A percentile compares a stretch with the other conserved stretches of the same genome.
phyloP scores from a whole-genome alignment of 2,113 vertebrate genomes.

The Panurus biarmicus region DNA sequence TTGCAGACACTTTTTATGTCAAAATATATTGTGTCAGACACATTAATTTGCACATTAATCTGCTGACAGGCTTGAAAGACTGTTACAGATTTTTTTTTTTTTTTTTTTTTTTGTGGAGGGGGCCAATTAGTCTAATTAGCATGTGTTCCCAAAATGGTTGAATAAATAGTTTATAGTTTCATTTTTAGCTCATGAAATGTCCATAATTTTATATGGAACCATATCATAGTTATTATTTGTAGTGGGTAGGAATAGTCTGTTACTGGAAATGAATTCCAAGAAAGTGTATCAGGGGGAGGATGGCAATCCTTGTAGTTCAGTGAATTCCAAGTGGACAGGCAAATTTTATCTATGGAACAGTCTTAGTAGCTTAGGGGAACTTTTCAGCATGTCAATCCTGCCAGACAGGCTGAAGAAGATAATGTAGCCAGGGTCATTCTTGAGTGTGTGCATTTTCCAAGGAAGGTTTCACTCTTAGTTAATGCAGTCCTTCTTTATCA shows the following conservation, averaged over 20 bases:
- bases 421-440: background rate
- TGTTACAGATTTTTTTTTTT: background rate
- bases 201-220: background rate
- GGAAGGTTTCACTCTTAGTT: background rate
- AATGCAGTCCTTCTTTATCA: background rate
- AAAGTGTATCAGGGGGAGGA: background rate
- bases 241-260: background rate
- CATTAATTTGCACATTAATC: background rate
- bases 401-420: background rate
- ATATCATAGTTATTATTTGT: background rate
- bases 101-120: background rate
- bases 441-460: background rate
- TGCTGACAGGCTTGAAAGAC: background rate
- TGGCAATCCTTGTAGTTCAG: background rate
- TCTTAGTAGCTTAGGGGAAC: background rate
- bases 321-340: background rate
- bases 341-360: background rate
- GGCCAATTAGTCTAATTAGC: background rate
- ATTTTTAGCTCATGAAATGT: background rate
- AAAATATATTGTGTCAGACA: background rate
- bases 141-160: background rate
- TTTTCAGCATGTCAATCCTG: background rate
- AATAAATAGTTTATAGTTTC: background rate
- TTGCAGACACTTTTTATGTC: background rate
- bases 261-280: background rate